Conservation (phyloP, 1,140 invertebrate genomes). For the Nautilus pompilius region DNA sequence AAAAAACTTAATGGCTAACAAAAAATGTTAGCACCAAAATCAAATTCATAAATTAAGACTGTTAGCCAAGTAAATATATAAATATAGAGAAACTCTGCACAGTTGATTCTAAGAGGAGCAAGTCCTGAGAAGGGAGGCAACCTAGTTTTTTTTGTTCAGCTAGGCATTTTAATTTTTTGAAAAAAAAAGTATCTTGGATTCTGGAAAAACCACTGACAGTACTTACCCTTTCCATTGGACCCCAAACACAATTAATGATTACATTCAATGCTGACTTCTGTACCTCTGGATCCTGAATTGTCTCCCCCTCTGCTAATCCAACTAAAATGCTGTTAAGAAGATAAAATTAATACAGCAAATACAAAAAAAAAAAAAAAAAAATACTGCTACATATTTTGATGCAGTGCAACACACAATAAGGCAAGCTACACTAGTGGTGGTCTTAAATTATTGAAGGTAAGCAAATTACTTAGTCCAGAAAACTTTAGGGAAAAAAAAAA, state of each 20-base stretch:
- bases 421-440: slow-evolving; percentile 1
- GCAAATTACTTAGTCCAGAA: no score
- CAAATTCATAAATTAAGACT: no score
- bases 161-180: not conserved
- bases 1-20: no score
- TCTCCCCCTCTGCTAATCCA: slow-evolving; percentile 85
- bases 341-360: not conserved
- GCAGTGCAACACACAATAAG: not conserved
- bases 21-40: no score
- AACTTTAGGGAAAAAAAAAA: no score
- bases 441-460: no score
- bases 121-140: no score
- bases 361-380: not conserved
- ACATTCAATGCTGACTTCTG: slow-evolving; percentile 84
- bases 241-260: slow-evolving; percentile 90
- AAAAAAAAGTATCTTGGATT: not conserved
- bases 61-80: no score
- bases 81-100: no score
- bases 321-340: slow-evolving; percentile 62
- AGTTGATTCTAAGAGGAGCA: no score
- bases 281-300: slow-evolving; percentile 83
- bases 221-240: slow-evolving; percentile 76
- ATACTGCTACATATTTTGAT: no score
- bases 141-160: no score
- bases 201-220: not conserved